Evolutionary conservation across 2,113 vertebrate species (phyloP).

Genomic region (Gopherus flavomarginatus): DNA sequence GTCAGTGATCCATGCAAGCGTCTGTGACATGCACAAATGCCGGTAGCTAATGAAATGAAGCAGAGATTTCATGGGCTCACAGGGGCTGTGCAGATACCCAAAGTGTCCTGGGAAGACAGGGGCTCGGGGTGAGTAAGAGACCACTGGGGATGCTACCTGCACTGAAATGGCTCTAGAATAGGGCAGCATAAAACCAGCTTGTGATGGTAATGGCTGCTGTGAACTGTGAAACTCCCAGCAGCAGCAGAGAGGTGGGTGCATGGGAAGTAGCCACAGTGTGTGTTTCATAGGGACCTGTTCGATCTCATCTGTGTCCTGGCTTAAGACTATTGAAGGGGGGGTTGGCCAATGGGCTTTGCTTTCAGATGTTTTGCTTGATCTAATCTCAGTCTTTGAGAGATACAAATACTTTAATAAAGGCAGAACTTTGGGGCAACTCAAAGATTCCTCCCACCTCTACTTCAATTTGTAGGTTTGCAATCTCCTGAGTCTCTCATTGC

Average conservation of each 20-base stretch:
- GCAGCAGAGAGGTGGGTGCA: background rate
- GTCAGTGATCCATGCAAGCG: background rate
- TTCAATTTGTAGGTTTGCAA: conserved; percentile 27
- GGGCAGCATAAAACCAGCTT: background rate
- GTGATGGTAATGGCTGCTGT: background rate
- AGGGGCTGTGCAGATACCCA: conserved; percentile 12
- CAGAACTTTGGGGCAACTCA: conserved; percentile 66
- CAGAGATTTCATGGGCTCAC: conserved; percentile 4
- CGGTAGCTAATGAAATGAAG: conserved; percentile 2
- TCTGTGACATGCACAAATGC: conserved; percentile 4
- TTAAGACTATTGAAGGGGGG: conserved; percentile 23
- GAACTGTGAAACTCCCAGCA: background rate
- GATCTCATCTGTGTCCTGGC: conserved; percentile 52
- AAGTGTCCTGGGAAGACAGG: background rate
- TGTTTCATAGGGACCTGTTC: conserved; percentile 64
- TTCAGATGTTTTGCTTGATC: conserved; percentile 64
- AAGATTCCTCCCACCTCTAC: conserved; percentile 51
- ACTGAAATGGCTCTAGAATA: background rate
- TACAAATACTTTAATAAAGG: conserved; percentile 67
- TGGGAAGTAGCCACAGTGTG: conserved; percentile 25
- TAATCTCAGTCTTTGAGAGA: conserved; percentile 60
- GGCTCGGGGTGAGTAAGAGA: conserved; percentile 8
- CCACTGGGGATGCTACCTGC: background rate
- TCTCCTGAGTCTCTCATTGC: background rate
- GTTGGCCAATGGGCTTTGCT: conserved; percentile 62